Base-by-base conservation (phyloP, 2,113 vertebrate genomes). In the Cavia porcellus region DNA sequence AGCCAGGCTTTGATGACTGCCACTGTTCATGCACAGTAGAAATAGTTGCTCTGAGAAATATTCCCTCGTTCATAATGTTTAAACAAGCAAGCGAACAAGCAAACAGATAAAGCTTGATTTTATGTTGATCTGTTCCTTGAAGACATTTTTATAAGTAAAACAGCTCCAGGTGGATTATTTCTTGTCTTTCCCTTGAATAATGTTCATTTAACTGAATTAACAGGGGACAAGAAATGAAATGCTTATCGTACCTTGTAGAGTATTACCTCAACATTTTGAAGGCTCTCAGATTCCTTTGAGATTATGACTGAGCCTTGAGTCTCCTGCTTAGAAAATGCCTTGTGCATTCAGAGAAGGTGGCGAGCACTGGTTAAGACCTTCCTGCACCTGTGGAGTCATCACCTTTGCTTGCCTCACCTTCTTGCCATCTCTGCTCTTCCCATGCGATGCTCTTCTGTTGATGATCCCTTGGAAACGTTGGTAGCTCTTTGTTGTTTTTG, bases 401-500 rank as follows among this genome's bases (percentile, higher is more conserved):
- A 7, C 20, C 35, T 64, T 32, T 72, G 3, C 61, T 68, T 28
- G 19, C 19, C 9, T 83, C 38, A 3, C 14, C 45, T 52, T 92
- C 55, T 38, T 86, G 81, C 55, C 30, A 17, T 38, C 22, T 9
- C 24, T 85, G 32, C 45, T 66, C 24, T 94, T 77, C 68, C 25
- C 28, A 32, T 55, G 93, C 20, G 86, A 75, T 82, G 25, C 9
- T 82, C 17, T 80, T 97, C 74, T 47, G 25, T 57, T 59, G 14
- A 84, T 59, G 50, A 2, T 84, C 38, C 32, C 85, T 38, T 81
- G 83, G 82, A 86, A 95, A 96, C 66, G 79, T 94, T 10, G 19
- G 68, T 87, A 74, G n/a, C 83, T 94, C 89, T 30, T 24, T 57
- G 25, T 61, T 95, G 42, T 38, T 80, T 19, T 85, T 95, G 61